Percentiles rank a stretch among this genome's conserved stretches.
phyloP scores from a whole-genome alignment of 2,797 vertebrate species.

The Psittacula echo region DNA sequence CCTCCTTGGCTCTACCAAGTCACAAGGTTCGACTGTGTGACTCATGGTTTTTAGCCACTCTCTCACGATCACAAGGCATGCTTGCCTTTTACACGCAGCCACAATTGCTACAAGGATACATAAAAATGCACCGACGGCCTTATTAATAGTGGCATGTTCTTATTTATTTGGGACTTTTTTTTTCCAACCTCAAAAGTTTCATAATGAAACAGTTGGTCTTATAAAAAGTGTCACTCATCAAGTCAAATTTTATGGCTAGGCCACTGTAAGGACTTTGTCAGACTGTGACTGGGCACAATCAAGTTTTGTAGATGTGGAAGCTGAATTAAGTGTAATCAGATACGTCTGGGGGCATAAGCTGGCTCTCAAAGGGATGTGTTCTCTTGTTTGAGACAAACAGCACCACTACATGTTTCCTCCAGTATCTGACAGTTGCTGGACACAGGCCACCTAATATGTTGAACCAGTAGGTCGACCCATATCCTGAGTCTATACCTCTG shows the following conservation, averaged over 20 bases:
- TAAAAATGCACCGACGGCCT: not conserved
- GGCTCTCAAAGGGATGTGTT: not conserved
- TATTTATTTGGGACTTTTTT: constrained; percentile 31
- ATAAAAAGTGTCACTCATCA: constrained; percentile 12
- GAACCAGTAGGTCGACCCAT: not conserved
- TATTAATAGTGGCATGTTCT: constrained; percentile 32
- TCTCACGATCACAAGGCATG: constrained; percentile 58
- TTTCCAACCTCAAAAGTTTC: constrained; percentile 37
- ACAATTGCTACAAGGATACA: constrained; percentile 39
- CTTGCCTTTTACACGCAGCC: constrained; percentile 28
- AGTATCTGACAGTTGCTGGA: not conserved
- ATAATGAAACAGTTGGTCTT: constrained; percentile 36
- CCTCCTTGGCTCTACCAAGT: constrained; percentile 43
- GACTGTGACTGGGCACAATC: not conserved
- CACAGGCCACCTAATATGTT: not conserved
- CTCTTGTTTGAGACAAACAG: not conserved
- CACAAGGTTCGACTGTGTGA: constrained; percentile 51
- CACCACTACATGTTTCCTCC: not conserved
- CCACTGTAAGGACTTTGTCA: constrained; percentile 31
- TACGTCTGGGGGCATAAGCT: not conserved
- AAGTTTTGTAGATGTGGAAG: not conserved
- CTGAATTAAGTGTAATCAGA: not conserved
- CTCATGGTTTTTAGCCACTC: constrained; percentile 42
- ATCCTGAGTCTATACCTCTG: not conserved
- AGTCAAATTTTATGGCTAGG: constrained; percentile 14